These are phyloP conservation scores for Galeopsomyia nigrocyanea DNA, from an alignment of 2,888 invertebrate species.

Conservation along the genomic window DNA sequence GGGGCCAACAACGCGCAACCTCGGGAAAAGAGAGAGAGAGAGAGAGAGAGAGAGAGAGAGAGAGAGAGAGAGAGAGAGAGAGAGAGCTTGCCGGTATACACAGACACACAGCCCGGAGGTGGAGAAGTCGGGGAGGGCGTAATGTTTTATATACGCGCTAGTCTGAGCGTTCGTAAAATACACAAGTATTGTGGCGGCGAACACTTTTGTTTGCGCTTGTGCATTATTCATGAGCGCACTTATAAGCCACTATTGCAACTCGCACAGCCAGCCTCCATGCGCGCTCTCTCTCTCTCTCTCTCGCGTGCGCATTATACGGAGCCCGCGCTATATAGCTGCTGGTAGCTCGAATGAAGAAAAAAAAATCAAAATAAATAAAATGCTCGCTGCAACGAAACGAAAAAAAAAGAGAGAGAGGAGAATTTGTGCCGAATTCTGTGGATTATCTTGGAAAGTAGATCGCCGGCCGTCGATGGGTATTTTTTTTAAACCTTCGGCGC, in stretches of 20 bases:
- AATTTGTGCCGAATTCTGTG: constrained; percentile 35
- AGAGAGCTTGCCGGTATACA: constrained; percentile 5
- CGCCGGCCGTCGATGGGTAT: constrained; percentile 20
- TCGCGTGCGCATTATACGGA: constrained; percentile 22
- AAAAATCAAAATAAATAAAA: background rate
- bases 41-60: background rate
- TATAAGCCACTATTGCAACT: constrained; percentile 61
- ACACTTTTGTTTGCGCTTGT: constrained; percentile 61
- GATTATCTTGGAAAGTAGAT: constrained; percentile 41
- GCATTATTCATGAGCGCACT: constrained; percentile 66
- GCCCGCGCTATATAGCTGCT: no score
- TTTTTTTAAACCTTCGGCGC: constrained; percentile 10
- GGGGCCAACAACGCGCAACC: no score
- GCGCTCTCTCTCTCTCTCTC: no score
- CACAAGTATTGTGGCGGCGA: constrained; percentile 55
- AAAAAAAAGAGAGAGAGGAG: constrained; percentile 2
- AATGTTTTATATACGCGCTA: constrained; percentile 26
- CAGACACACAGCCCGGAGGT: constrained; percentile 1
- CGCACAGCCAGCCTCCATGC: constrained; percentile 40
- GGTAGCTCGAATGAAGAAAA: no score
- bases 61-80: background rate
- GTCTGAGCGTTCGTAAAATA: constrained; percentile 56
- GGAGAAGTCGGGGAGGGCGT: background rate
- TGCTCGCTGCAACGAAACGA: background rate
- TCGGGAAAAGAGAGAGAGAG: background rate